These are phyloP conservation scores for Scaptomyza montana DNA, from an alignment of 1,140 invertebrate genomes.

Conservation along the genomic window DNA sequence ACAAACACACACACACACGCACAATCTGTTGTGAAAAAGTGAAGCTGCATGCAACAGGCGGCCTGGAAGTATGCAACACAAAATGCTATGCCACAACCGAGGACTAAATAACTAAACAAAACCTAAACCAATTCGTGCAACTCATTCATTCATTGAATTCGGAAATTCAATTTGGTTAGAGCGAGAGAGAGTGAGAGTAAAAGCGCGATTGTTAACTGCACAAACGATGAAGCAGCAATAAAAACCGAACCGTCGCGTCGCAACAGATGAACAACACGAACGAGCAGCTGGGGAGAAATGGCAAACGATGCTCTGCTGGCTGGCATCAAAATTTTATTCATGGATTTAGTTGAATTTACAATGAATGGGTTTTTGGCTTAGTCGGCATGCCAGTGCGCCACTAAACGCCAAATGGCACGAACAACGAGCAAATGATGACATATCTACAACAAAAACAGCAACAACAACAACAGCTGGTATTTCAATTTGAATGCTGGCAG, in stretches of 20 bases:
- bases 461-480: slow-evolving; percentile 45
- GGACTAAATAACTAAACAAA: slow-evolving; percentile 74
- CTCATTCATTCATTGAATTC: slow-evolving; percentile 80
- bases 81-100: slow-evolving; percentile 1
- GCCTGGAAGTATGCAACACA: slow-evolving; percentile 72
- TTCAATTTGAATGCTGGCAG: slow-evolving; percentile 72
- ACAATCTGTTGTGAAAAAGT: slow-evolving; percentile 28
- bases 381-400: slow-evolving; percentile 37
- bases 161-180: slow-evolving; percentile 75
- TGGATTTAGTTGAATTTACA: slow-evolving; percentile 82
- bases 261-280: slow-evolving; percentile 36
- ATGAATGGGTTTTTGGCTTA: slow-evolving; percentile 77
- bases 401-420: slow-evolving; percentile 59
- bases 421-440: slow-evolving; percentile 77
- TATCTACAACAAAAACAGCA: slow-evolving; percentile 43
- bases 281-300: slow-evolving; percentile 27
- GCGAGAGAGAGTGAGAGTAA: slow-evolving; percentile 26
- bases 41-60: slow-evolving; percentile 72
- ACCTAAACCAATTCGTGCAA: slow-evolving; percentile 74
- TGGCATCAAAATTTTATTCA: slow-evolving; percentile 75
- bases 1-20: background rate
- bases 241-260: slow-evolving; percentile 56
- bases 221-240: slow-evolving; percentile 64
- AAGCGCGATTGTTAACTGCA: slow-evolving; percentile 65
- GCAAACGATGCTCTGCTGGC: slow-evolving; percentile 2